Evolutionary conservation across 2,113 vertebrate genomes (phyloP).

Genomic region (Picathartes gymnocephalus): DNA sequence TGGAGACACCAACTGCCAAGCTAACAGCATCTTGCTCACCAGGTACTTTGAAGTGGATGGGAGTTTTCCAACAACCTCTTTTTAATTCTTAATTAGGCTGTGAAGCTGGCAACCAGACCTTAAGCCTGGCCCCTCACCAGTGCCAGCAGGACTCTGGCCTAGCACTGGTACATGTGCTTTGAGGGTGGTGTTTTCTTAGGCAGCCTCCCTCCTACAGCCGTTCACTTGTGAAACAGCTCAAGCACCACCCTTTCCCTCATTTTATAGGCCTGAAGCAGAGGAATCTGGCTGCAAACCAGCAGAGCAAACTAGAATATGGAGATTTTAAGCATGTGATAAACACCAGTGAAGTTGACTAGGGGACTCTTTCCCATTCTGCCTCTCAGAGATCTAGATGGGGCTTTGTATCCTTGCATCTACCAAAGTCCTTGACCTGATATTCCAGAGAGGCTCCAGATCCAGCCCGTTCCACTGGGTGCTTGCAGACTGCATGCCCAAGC

Average conservation of each 20-base stretch:
- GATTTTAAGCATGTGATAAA: neutral
- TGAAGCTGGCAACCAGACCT: neutral
- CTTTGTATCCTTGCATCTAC: neutral
- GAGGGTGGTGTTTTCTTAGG: neutral
- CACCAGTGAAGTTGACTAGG: neutral
- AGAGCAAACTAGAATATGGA: neutral
- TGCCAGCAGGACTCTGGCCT: neutral
- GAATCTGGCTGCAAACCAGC: neutral
- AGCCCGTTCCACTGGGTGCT: accelerated
- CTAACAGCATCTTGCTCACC: accelerated
- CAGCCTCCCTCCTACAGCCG: neutral
- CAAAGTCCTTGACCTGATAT: accelerated
- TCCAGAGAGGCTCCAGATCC: neutral
- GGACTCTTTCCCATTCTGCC: neutral
- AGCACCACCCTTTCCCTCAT: neutral
- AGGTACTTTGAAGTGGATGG: neutral
- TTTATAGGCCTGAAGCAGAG: neutral
- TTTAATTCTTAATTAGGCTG: neutral
- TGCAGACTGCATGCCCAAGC: neutral
- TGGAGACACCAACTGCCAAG: neutral
- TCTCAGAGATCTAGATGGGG: neutral
- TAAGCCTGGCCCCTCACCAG: neutral
- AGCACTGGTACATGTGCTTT: neutral
- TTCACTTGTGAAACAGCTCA: neutral
- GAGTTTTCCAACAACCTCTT: neutral